Percentiles rank a stretch among this genome's conserved stretches.
Evolutionary conservation across 2,888 invertebrate genomes (phyloP).

Genomic region (Abrostola tripartita): DNA sequence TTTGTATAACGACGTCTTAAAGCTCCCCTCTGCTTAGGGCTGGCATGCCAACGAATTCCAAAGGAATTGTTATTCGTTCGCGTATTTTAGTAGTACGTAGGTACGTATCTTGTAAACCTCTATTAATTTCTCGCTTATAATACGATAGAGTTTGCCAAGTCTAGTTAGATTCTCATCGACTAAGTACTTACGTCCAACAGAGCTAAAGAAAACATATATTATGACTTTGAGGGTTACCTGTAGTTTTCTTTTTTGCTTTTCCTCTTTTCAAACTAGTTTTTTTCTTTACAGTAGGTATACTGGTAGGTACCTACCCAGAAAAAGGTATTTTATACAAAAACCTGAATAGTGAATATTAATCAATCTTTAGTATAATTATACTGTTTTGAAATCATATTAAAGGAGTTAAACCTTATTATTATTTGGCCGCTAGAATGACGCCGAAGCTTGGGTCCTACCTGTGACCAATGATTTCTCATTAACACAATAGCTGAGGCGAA

Average conservation of each 20-base stretch:
- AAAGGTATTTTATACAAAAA: too few species aligned
- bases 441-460: slow-evolving; percentile 18
- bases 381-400: slow-evolving; percentile 31
- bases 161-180: too few species aligned
- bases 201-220: too few species aligned
- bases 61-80: slow-evolving; percentile 43
- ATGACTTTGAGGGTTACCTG: too few species aligned
- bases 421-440: slow-evolving; percentile 38
- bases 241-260: too few species aligned
- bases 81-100: slow-evolving; percentile 13
- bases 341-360: too few species aligned
- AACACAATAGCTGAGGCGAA: slow-evolving; percentile 38
- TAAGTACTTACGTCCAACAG: too few species aligned
- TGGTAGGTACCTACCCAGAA: too few species aligned
- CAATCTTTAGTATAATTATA: slow-evolving; percentile 28
- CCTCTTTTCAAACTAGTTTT: too few species aligned
- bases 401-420: slow-evolving; percentile 7
- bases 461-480: slow-evolving; percentile 40
- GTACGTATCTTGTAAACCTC: background rate
- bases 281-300: too few species aligned
- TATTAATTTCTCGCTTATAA: too few species aligned
- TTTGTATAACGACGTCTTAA: slow-evolving; percentile 30
- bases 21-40: slow-evolving; percentile 20
- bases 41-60: slow-evolving; percentile 50
- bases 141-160: too few species aligned